These are phyloP conservation scores for Boulengeromyrus knoepffleri DNA, from an alignment of 2,113 vertebrate genomes.

Conservation along the genomic window DNA sequence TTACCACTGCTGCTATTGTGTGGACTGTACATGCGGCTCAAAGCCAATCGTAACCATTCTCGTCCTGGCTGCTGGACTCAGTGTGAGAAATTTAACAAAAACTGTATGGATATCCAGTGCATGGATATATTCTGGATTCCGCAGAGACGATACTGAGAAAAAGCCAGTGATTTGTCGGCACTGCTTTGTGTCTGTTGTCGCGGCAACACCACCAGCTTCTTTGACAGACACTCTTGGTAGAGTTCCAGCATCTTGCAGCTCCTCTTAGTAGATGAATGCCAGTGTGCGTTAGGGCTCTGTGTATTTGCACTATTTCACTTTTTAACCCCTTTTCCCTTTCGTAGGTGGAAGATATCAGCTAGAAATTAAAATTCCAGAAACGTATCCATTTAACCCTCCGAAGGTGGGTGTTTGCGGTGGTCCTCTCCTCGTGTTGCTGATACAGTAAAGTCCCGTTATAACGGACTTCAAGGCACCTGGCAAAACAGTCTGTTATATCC, in stretches of 20 bases:
- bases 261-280: not conserved
- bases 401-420: slow-evolving; percentile 49
- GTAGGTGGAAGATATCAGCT: slow-evolving; percentile 69
- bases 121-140: not conserved
- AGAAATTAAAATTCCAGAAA: slow-evolving; percentile 77
- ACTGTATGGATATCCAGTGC: not conserved
- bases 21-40: not conserved
- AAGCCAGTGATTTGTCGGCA: not conserved
- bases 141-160: not conserved
- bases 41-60: not conserved
- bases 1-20: not conserved
- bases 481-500: too few relatives aligned
- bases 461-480: too few relatives aligned
- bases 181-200: not conserved
- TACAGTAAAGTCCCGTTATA: too few relatives aligned
- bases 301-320: not conserved
- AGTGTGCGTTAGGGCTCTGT: not conserved
- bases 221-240: not conserved
- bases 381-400: slow-evolving; percentile 72
- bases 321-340: slow-evolving; percentile 10
- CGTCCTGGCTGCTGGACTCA: too few relatives aligned
- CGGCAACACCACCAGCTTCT: not conserved
- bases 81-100: not conserved
- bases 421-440: not conserved
- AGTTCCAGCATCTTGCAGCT: not conserved